A percentile compares a stretch with the other conserved stretches of the same genome.
These are phyloP conservation scores for Sinodicranocentrus sp. DNA, from an alignment of 2,888 invertebrate genomes.

Conservation along the genomic window DNA sequence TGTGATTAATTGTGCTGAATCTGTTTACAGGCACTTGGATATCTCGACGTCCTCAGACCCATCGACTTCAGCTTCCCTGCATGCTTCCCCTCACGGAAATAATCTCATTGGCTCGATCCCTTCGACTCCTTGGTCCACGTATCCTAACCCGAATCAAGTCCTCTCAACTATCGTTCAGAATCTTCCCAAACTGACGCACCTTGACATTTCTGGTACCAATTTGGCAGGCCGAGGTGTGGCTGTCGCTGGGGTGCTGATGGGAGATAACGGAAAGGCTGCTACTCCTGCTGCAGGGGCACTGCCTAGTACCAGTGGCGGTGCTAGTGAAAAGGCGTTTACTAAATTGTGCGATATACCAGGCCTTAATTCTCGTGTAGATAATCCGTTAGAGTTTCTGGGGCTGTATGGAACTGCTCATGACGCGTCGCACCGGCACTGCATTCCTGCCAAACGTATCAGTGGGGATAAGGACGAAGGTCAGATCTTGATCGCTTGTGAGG, in stretches of 20 bases:
- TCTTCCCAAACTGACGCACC: constrained; percentile 87
- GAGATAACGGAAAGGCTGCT: background rate
- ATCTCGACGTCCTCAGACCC: constrained; percentile 53
- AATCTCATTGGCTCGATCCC: constrained; percentile 46
- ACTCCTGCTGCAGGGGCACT: background rate
- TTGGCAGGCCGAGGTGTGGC: constrained; percentile 88
- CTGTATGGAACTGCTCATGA: constrained; percentile 93
- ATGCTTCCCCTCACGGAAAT: constrained; percentile 20
- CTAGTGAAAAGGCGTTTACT: constrained; percentile 8
- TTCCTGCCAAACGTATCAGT: constrained; percentile 83
- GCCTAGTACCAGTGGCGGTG: background rate
- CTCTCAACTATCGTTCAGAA: constrained; percentile 86
- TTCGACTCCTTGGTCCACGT: constrained; percentile 79
- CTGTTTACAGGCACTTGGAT: constrained; percentile 34
- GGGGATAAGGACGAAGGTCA: constrained; percentile 95
- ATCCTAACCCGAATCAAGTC: constrained; percentile 86
- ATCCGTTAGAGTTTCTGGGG: constrained; percentile 93
- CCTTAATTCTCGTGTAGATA: constrained; percentile 86
- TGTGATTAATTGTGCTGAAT: too few relatives aligned
- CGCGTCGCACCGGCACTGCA: constrained; percentile 88
- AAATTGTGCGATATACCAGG: constrained; percentile 89
- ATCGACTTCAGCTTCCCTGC: background rate
- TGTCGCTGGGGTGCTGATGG: constrained; percentile 67
- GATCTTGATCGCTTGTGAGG: constrained; percentile 88
- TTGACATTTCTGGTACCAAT: constrained; percentile 98